Evolutionary conservation across 2,888 invertebrate species (phyloP).

Genomic region (Pemphredon lugubris): DNA sequence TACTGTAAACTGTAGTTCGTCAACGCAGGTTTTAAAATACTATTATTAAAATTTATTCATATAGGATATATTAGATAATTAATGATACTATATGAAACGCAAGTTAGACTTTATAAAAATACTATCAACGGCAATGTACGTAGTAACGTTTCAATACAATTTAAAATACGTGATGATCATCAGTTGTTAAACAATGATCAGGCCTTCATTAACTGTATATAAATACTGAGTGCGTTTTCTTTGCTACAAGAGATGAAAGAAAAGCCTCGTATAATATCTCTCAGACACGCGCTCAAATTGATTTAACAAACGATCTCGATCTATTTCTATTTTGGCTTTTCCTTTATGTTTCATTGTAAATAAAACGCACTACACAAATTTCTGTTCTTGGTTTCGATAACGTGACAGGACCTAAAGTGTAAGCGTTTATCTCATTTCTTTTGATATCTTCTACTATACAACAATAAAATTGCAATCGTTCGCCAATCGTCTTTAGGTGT

Average conservation of each 20-base stretch:
- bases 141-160: conserved; percentile 72
- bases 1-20: conserved; percentile 5
- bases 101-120: conserved; percentile 78
- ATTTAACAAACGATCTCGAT: conserved; percentile 14
- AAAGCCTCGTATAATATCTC: conserved; percentile 8
- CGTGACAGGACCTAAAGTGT: conserved; percentile 63
- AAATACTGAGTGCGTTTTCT: conserved; percentile 33
- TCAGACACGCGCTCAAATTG: conserved; percentile 5
- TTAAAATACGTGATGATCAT: conserved; percentile 59
- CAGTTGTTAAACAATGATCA: conserved; percentile 41
- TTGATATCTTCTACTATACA: conserved; percentile 46
- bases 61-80: conserved; percentile 39
- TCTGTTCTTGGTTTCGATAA: conserved; percentile 60
- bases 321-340: conserved; percentile 8
- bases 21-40: conserved; percentile 34
- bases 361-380: conserved; percentile 50
- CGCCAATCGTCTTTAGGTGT: conserved; percentile 26
- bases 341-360: conserved; percentile 27
- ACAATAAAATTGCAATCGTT: conserved; percentile 47
- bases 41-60: conserved; percentile 35
- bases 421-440: conserved; percentile 47
- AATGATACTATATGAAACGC: conserved; percentile 58
- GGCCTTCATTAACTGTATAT: conserved; percentile 51
- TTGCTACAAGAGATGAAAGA: conserved; percentile 24
- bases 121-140: conserved; percentile 71